Conservation (phyloP, 2,888 invertebrate genomes). For the Epinotia nisella region DNA sequence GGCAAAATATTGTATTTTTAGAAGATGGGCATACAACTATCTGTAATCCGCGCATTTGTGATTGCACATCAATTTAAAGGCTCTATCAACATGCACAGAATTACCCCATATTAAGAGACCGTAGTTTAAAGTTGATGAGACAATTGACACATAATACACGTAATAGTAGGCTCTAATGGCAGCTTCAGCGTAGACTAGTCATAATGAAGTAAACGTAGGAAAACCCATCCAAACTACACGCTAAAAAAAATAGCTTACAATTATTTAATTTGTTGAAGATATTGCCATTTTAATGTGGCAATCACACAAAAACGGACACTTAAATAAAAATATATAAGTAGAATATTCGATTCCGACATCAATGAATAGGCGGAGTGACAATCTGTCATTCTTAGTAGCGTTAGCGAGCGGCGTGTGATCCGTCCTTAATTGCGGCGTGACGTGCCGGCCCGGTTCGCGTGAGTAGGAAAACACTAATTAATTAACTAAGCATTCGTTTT, state of each 20-base stretch:
- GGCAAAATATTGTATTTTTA: no score
- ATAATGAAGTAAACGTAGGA: no score
- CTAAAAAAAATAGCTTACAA: slow-evolving; percentile 11
- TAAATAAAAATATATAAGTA: slow-evolving; percentile 29
- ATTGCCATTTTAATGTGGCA: slow-evolving; percentile 35
- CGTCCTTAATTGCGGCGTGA: slow-evolving; percentile 58
- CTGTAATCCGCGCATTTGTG: no score
- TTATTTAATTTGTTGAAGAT: slow-evolving; percentile 26
- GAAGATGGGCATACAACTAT: no score
- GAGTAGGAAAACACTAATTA: slow-evolving; percentile 66
- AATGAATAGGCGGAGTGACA: slow-evolving; percentile 19
- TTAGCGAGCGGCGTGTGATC: slow-evolving; percentile 64
- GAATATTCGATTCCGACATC: slow-evolving; percentile 24
- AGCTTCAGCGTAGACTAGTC: no score
- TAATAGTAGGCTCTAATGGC: no score
- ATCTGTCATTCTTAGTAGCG: slow-evolving; percentile 35
- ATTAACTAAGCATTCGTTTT: slow-evolving; percentile 60
- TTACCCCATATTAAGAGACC: no score
- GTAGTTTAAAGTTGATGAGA: no score
- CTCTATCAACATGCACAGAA: no score
- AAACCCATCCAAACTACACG: no score
- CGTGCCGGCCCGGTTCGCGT: slow-evolving; percentile 56
- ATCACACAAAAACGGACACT: slow-evolving; percentile 25
- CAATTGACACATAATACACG: no score
- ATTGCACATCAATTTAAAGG: no score